Conservation (phyloP, 2,797 vertebrate genomes). For the Micropoecilia bifurca region DNA sequence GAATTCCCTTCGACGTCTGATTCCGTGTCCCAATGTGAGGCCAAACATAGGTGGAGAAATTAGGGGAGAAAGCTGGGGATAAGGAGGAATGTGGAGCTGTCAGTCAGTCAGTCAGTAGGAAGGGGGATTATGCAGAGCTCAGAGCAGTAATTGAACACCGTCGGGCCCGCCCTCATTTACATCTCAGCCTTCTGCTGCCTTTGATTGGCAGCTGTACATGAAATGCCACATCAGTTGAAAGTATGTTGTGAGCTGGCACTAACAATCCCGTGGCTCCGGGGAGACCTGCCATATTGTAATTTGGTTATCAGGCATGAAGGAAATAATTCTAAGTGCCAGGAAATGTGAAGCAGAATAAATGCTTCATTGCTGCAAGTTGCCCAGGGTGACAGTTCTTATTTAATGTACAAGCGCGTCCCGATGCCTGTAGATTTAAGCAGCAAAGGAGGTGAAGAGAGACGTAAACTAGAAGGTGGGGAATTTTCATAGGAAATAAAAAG, state of each 20-base stretch:
- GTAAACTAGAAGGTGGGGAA: constrained; percentile 39
- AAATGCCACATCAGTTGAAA: constrained; percentile 99
- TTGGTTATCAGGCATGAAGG: constrained; percentile 99
- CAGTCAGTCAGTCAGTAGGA: constrained; percentile 77
- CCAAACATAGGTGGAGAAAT: constrained; percentile 60
- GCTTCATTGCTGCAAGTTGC: constrained; percentile 96
- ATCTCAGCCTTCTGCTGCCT: constrained; percentile 83
- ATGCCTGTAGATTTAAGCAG: constrained; percentile 91
- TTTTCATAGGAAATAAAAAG: constrained; percentile 46
- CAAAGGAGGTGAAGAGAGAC: constrained; percentile 36
- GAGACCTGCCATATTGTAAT: constrained; percentile 99
- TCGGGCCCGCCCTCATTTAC: constrained; percentile 95
- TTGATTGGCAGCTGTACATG: constrained; percentile 99
- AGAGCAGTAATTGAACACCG: constrained; percentile 92
- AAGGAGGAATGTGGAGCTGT: constrained; percentile 85
- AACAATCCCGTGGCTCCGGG: constrained; percentile 97
- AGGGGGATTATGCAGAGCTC: constrained; percentile 85
- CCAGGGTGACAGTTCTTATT: constrained; percentile 99
- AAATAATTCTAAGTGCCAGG: constrained; percentile 99
- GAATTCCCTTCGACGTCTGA: constrained; percentile 56
- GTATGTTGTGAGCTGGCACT: constrained; percentile 99
- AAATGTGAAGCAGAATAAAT: constrained; percentile 99
- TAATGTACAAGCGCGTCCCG: constrained; percentile 97
- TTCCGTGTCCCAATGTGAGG: constrained; percentile 60
- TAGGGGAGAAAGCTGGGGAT: constrained; percentile 82